Base-by-base conservation (phyloP, 2,113 vertebrate species). In the human region DNA sequence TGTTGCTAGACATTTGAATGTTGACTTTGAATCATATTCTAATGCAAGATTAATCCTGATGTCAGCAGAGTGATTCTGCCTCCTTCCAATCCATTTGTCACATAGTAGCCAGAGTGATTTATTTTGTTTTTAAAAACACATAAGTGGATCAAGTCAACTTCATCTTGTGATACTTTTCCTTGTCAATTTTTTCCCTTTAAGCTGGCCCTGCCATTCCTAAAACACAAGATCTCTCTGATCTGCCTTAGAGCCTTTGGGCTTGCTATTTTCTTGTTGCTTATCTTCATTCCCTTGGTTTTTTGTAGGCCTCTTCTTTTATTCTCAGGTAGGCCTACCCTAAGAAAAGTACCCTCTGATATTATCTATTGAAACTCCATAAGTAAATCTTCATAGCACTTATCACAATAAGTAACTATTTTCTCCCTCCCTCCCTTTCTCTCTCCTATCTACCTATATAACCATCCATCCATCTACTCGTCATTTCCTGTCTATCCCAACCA, bases 1-100 rank as follows among this genome's bases (percentile, higher is more conserved):
- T 8, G 76, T 11, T 66, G 17, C 43, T 57, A 57, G 38, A 43
- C 27, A 83, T 27, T n/a, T 79, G 27, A 85, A 59, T 45, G 57
- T 48, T 82, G 66, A 96, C 75, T 68, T 88, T 91, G 82, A 83
- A 70, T 93, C 30, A n/a, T 45, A n/a, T 75, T 84, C 64, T 94
- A 93, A 84, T 70, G 13, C 8, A 48, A 75, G 35, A 89, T 81
- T 70, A 81, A 84, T 72, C 17, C n/a, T 90, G 52, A 83, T 32
- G 0, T 91, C 43, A 57, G 43, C 70, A 50, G 30, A 22, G 3
- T 40, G 64, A 23, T 13, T 61, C 43, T 92, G 27, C 10, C 25
- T 20, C 5, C 5, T 38, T 90, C 6, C 8, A 75, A 61, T 70
- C 13, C 27, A 50, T 75, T 75, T 80, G 79, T 40, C 40, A 64